These are phyloP conservation scores for Lathronympha strigana DNA, from an alignment of 2,888 invertebrate species.

Conservation along the genomic window DNA sequence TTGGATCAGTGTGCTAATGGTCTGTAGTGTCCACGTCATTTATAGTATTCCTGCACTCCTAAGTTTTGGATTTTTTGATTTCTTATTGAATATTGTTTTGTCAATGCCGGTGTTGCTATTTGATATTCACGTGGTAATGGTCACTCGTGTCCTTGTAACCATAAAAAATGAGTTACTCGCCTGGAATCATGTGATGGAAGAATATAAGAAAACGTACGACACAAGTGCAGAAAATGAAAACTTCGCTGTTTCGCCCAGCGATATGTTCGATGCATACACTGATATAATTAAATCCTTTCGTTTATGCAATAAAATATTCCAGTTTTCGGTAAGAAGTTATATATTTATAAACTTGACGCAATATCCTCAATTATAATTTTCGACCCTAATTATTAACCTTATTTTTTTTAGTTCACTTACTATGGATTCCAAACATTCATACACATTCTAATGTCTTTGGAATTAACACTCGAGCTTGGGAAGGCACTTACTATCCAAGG, in stretches of 20 bases:
- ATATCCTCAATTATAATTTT: no score
- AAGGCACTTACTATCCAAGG: neutral
- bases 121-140: neutral
- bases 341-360: neutral
- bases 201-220: neutral
- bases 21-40: neutral
- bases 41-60: neutral
- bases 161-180: neutral
- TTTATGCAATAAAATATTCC: conserved; percentile 5
- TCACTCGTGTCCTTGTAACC: neutral
- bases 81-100: neutral
- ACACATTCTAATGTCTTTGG: conserved; percentile 6
- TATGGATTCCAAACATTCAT: conserved; percentile 5
- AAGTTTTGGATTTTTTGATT: neutral
- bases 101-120: neutral
- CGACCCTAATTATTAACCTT: no score
- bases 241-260: neutral
- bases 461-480: neutral
- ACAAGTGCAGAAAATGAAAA: neutral
- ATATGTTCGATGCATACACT: conserved; percentile 3
- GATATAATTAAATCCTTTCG: conserved; percentile 1
- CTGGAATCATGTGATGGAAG: neutral
- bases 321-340: conserved; percentile 6
- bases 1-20: neutral
- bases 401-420: neutral